Percentiles rank a stretch among this genome's conserved stretches.
Evolutionary conservation across 2,888 invertebrate species (phyloP).

Genomic region (Spilarctia lutea): DNA sequence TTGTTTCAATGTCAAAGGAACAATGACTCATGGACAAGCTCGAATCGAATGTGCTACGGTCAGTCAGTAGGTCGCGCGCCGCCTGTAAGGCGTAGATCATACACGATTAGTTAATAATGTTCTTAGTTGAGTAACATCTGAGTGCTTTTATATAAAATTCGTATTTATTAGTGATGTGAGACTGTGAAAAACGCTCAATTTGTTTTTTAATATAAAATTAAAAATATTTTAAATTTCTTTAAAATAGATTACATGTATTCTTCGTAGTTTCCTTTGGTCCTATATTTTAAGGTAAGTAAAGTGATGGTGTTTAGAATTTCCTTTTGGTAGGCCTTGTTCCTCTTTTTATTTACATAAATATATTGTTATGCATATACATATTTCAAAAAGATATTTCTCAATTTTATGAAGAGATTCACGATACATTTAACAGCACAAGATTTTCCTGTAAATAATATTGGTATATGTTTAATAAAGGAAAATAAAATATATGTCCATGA

Average conservation of each 20-base stretch:
- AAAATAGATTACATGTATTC: conserved; percentile 68
- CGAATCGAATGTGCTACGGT: conserved; percentile 66
- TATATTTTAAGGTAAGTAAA: conserved; percentile 65
- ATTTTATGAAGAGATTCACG: not conserved
- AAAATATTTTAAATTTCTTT: conserved; percentile 65
- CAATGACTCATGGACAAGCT: conserved; percentile 63
- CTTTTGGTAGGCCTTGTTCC: not conserved
- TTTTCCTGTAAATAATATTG: not conserved
- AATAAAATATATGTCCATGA: not conserved
- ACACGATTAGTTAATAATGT: conserved; percentile 59
- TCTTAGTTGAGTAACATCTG: conserved; percentile 56
- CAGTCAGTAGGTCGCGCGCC: conserved; percentile 63
- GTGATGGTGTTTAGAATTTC: not conserved
- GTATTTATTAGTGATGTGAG: conserved; percentile 70
- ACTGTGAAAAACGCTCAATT: conserved; percentile 45
- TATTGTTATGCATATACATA: too few relatives aligned
- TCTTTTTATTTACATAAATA: not conserved
- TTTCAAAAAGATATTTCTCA: too few relatives aligned
- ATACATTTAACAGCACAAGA: not conserved
- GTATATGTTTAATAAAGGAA: not conserved
- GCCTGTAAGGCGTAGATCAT: conserved; percentile 43
- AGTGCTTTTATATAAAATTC: conserved; percentile 54
- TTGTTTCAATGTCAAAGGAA: conserved; percentile 56
- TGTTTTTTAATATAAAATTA: conserved; percentile 26
- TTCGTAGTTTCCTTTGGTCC: conserved; percentile 59